phyloP scores from a whole-genome alignment of 1,140 invertebrate species.

The Physella acuta region DNA sequence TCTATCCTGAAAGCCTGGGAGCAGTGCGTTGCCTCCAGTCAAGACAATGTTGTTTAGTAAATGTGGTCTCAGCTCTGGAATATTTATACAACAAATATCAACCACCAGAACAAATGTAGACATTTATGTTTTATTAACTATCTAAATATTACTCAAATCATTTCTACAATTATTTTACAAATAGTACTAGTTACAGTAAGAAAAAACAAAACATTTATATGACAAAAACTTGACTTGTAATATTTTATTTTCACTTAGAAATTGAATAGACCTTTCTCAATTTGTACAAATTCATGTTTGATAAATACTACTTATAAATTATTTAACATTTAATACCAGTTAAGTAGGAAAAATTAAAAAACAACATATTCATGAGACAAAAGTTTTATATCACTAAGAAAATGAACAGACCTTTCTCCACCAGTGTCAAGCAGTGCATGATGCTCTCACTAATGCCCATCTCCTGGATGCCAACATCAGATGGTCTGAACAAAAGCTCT shows the following conservation, averaged over 20 bases:
- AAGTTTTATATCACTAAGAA: too few species aligned
- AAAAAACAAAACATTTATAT: too few species aligned
- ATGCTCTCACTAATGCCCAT: conserved; percentile 93
- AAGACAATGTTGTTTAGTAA: conserved; percentile 86
- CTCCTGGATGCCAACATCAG: conserved; percentile 89
- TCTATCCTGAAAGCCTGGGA: conserved; percentile 80
- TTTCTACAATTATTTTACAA: neutral
- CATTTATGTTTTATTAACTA: neutral
- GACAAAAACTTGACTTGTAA: too few species aligned
- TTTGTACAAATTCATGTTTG: too few species aligned
- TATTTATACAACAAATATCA: conserved; percentile 18
- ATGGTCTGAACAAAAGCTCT: conserved; percentile 92
- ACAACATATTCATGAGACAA: too few species aligned
- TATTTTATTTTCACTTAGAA: too few species aligned
- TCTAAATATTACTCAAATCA: neutral
- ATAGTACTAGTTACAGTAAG: too few species aligned
- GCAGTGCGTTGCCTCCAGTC: conserved; percentile 79
- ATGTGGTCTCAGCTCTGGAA: conserved; percentile 74
- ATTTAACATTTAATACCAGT: too few species aligned
- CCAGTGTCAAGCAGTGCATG: conserved; percentile 59
- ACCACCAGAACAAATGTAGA: neutral
- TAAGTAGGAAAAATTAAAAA: too few species aligned
- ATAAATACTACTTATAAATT: too few species aligned
- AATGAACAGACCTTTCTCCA: conserved; percentile 68
- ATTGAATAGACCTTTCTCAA: too few species aligned